phyloP scores from a whole-genome alignment of 2,888 invertebrate species.

The Ectropis crepuscularia region DNA sequence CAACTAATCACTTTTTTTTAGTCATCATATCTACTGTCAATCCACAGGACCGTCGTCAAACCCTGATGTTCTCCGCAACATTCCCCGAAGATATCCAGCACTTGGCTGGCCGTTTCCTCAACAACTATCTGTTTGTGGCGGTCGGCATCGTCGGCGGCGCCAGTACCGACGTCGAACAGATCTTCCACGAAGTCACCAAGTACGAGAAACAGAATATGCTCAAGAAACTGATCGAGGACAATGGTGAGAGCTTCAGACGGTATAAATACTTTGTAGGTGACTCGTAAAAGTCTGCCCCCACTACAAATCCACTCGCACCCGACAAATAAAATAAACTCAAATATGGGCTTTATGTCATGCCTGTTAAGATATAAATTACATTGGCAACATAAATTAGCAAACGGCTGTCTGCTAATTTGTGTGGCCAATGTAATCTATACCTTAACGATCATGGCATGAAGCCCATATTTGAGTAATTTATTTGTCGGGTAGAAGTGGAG shows the following conservation, averaged over 20 bases:
- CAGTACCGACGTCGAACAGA: conserved; percentile 95
- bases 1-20: background rate
- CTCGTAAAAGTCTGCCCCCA: too few relatives aligned
- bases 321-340: too few relatives aligned
- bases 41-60: conserved; percentile 92
- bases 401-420: too few relatives aligned
- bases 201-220: conserved; percentile 91
- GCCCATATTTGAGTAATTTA: too few relatives aligned
- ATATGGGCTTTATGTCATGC: too few relatives aligned
- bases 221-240: conserved; percentile 86
- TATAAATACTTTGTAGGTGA: too few relatives aligned
- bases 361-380: too few relatives aligned
- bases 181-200: conserved; percentile 87
- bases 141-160: conserved; percentile 98
- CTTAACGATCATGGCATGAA: too few relatives aligned
- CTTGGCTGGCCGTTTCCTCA: conserved; percentile 91
- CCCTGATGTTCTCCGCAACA: conserved; percentile 99
- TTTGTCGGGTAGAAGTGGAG: too few relatives aligned
- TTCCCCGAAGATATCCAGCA: conserved; percentile 99
- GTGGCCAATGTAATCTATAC: too few relatives aligned
- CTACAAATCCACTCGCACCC: too few relatives aligned
- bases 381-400: too few relatives aligned
- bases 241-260: conserved; percentile 64
- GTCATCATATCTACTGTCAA: background rate
- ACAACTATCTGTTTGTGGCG: conserved; percentile 92